A percentile compares a stretch with the other conserved stretches of the same genome.
Conservation (phyloP, 2,888 invertebrate genomes). For the Stegophylla sp. region DNA sequence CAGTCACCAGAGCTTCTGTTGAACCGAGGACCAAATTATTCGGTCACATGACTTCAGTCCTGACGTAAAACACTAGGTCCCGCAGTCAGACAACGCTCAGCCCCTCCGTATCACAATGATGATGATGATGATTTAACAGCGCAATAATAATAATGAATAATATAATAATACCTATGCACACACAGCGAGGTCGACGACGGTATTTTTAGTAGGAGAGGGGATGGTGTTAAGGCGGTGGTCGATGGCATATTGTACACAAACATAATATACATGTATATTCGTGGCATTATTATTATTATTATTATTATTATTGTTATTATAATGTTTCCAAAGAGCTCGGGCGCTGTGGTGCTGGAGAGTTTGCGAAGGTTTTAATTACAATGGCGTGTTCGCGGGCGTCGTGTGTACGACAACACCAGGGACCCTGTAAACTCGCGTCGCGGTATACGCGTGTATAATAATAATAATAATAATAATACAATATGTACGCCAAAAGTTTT, state of each 20-base stretch:
- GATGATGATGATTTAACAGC: background rate
- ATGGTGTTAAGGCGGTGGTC: no score
- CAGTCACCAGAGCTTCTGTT: no score
- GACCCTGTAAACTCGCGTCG: background rate
- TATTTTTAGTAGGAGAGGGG: background rate
- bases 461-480: no score
- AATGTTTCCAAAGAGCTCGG: background rate
- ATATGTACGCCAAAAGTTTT: background rate
- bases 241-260: no score
- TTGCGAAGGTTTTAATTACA: slow-evolving; percentile 1
- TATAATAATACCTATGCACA: background rate
- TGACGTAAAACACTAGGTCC: no score
- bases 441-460: background rate
- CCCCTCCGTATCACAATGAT: no score
- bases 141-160: background rate
- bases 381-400: background rate
- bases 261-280: no score
- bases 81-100: no score
- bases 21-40: no score
- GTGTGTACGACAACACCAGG: background rate
- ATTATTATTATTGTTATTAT: background rate
- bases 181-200: background rate
- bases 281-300: no score
- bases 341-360: background rate
- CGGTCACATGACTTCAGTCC: no score